Evolutionary conservation across 2,113 vertebrate species (phyloP), one percentile per base, ranked within the genome.

Genomic region (Oreochromis niloticus): DNA sequence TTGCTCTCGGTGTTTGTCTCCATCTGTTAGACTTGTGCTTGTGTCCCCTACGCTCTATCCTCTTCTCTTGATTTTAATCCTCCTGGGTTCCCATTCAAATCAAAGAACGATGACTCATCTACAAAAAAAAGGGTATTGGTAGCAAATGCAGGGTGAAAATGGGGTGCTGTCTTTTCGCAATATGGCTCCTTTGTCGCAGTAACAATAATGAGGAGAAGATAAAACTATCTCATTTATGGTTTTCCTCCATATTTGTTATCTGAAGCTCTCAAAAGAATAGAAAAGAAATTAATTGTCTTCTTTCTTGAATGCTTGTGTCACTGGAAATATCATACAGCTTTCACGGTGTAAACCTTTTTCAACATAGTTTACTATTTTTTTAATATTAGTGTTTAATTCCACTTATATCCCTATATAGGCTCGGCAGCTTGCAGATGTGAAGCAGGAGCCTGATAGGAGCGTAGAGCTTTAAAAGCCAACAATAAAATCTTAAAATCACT

Each of bases 21-120:
- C 83, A 63, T 83, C 90, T 85, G 59, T 61, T 91, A 68, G 39
- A 71, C 66, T 78, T 27, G 7, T 81, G 81, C 82, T 36, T 34
- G 43, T 46, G 68, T 87, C 78, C 8, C 46, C 56, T 81, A 12
- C 59, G 46, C 32, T 57, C 41, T 73, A 75, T 88, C 63, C 86
- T 85, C 55, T 73, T 48, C 86, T 93, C 54, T 89, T 85, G 52
- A 89, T 90, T 81, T 87, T 13, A 55, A 52, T 91, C 59, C 91
- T 90, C 59, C 41, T 52, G 79, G 83, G 73, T 85, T 88, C 36
- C n/a, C 32, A 36, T 41, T 92, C 32, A 90, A 91, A 85, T 90
- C 81, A 86, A 90, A 93, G 80, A 75, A 50, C 1, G 79, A 89
- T 91, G 90, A 94, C 92, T 94, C 93, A 88, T 90, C 84, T 85